Evolutionary conservation across 2,113 vertebrate genomes (phyloP), one percentile per base, ranked within the genome.

Genomic region (Solea solea): DNA sequence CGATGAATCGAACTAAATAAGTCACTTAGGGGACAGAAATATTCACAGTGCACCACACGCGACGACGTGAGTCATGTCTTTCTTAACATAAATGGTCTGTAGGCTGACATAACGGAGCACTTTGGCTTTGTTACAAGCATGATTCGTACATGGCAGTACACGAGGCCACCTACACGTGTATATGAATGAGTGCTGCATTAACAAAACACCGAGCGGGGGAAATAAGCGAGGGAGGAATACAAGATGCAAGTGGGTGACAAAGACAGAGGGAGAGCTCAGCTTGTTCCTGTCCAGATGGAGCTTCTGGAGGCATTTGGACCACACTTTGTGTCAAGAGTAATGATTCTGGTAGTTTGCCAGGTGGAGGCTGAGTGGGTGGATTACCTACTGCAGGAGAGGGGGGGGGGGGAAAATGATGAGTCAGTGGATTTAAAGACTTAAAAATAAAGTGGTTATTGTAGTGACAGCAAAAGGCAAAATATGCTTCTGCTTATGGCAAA

Each of bases 281-380:
- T 27, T 72, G 80, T 92, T 91, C 88, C 87, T 80, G 87, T 87
- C 84, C 91, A 92, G 91, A 91, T 89, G 91, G 91, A 84, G 74
- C 42, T 88, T 89, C 87, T 16, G 74, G 72, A 69, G 89, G 88
- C 72, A 84, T 64, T 66, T 65, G 89, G 83, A 68, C 34, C 34
- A 34, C 34, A 62, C 60, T 0, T 7, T 59, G 61, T 61, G 48
- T 75, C 48, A 15, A 25, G 27, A 48, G 46, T 60, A 69, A 69
- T 3, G 61, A 70, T 83, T 75, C 69, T 83, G 79, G 69, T 72
- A 14, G 12, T 4, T 10, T 57, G 74, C 84, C 84, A 87, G 67
- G 68, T 77, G 67, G 75, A 80, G 68, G 75, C 65, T 72, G 80
- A 81, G 76, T 83, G 51, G 83, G 85, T 85, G 86, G 83, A 82